These are phyloP conservation scores for Nymphalis io DNA, from an alignment of 1,140 invertebrate species.

Conservation along the genomic window DNA sequence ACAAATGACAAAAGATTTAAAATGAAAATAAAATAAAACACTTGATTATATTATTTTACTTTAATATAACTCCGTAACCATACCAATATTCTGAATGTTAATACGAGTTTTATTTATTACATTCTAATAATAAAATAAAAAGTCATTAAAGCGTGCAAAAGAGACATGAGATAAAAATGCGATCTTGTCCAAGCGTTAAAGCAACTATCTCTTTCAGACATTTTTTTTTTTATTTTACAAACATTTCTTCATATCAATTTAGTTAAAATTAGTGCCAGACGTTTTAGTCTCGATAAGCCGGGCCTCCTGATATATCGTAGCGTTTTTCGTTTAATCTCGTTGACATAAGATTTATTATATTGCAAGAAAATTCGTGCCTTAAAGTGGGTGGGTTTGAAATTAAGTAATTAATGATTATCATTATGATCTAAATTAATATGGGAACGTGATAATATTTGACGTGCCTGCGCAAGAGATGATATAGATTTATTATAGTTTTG, in stretches of 20 bases:
- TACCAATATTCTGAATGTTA: no score
- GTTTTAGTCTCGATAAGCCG: background rate
- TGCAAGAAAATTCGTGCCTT: conserved; percentile 30
- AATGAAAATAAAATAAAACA: no score
- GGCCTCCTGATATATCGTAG: background rate
- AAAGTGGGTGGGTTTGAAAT: conserved; percentile 25
- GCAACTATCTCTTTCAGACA: background rate
- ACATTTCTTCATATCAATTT: background rate
- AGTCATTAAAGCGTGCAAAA: no score
- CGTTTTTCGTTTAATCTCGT: conserved; percentile 11
- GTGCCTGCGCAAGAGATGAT: conserved; percentile 25
- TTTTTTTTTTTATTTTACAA: background rate
- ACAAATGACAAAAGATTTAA: no score
- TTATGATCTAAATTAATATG: conserved; percentile 26
- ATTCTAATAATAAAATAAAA: no score
- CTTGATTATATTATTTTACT: no score
- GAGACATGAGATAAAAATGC: background rate
- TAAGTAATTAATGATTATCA: conserved; percentile 26
- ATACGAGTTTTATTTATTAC: no score
- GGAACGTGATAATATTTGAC: conserved; percentile 30
- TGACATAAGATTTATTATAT: conserved; percentile 24
- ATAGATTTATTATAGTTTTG: conserved; percentile 29
- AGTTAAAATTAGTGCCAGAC: conserved; percentile 3
- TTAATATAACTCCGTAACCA: no score
- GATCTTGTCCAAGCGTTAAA: background rate